Base-by-base conservation (phyloP, 2,888 invertebrate genomes). In the Pardosa pseudoannulata region DNA sequence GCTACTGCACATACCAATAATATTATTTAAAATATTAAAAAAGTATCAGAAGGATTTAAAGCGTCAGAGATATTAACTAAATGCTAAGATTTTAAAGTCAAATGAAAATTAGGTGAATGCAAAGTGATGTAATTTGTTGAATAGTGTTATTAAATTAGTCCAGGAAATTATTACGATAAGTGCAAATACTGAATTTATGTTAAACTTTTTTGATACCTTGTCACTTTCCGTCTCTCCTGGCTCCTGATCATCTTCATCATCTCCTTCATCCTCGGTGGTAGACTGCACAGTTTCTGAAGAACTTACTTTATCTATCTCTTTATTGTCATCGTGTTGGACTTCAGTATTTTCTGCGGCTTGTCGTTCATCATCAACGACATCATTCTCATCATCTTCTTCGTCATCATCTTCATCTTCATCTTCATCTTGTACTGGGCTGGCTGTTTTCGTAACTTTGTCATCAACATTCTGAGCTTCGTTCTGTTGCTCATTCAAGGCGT, bases 331-430 rank as follows among this genome's bases (percentile, higher is more conserved):
- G 36, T 19, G 36, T 11, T 28, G 39, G 1, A 62, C 64, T 28
- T n/a, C n/a, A n/a, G n/a, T n/a, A n/a, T n/a, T n/a, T n/a, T n/a
- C n/a, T n/a, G n/a, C n/a, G n/a, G n/a, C n/a, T n/a, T n/a, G n/a
- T n/a, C 9, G 28, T 16, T 76, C 82, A 13, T 93, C 93, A 0
- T 32, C 41, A 23, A 32, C 67, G 9, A 28, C 41, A n/a, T 62
- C 79, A n/a, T n/a, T n/a, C n/a, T n/a, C n/a, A n/a, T 28, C 50
- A 32, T 7, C 70, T 65, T 87, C 31, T 0, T 28, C 32, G 13
- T 39, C 50, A 5, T 71, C 71, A 36, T n/a, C n/a, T n/a, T n/a
- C n/a, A n/a, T n/a, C n/a, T 9, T 28, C 29, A 28, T 36, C 71
- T 1, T 64, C 72, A 27, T 68, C 28, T n/a, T 46, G 23, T 28